These are phyloP conservation scores for Helicoverpa assulta DNA, from an alignment of 2,888 invertebrate genomes.

Conservation along the genomic window DNA sequence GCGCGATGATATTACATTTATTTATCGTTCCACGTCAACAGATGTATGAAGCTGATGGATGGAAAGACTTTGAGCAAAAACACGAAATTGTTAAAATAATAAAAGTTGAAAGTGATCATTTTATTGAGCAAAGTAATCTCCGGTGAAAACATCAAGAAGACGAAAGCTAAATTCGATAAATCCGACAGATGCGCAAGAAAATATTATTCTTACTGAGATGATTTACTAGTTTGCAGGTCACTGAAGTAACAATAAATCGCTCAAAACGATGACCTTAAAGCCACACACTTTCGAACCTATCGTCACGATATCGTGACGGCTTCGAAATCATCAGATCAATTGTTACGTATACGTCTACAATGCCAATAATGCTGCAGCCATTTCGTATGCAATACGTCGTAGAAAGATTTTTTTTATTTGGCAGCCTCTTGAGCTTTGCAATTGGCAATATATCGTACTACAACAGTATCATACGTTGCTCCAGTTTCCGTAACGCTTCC, in stretches of 20 bases:
- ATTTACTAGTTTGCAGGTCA: conserved; percentile 31
- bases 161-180: neutral
- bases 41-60: conserved; percentile 46
- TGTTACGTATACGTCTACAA: conserved; percentile 45
- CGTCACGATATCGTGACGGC: conserved; percentile 56
- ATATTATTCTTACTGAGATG: conserved; percentile 25
- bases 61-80: conserved; percentile 48
- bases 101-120: neutral
- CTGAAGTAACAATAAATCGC: conserved; percentile 46
- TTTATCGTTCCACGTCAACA: conserved; percentile 69
- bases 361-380: conserved; percentile 52
- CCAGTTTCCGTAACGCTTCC: conserved; percentile 47
- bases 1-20: conserved; percentile 72
- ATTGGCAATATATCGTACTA: conserved; percentile 46
- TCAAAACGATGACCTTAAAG: conserved; percentile 48
- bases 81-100: conserved; percentile 31
- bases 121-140: neutral
- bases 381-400: conserved; percentile 50
- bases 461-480: conserved; percentile 45
- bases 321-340: conserved; percentile 53
- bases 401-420: conserved; percentile 51
- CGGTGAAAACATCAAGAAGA: neutral
- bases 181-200: conserved; percentile 1
- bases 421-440: conserved; percentile 48
- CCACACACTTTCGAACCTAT: conserved; percentile 53